Percentiles rank a stretch among this genome's conserved stretches.
phyloP scores from a whole-genome alignment of 2,888 invertebrate species.

The Yponomeuta sedellus region DNA sequence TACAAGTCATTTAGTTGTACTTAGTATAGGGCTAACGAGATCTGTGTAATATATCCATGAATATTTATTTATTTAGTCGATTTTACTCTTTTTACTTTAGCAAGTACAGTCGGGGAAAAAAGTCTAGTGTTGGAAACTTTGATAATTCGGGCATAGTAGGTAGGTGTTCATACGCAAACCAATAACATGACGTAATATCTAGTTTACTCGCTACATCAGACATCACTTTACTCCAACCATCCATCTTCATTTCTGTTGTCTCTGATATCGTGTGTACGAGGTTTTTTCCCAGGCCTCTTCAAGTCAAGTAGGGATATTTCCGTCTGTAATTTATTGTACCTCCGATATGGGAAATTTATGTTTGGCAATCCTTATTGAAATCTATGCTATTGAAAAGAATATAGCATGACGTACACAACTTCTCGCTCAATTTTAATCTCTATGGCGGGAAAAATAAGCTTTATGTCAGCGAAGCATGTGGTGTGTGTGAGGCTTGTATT shows the following conservation, averaged over 20 bases:
- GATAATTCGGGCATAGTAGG: too few relatives aligned
- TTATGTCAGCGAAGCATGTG: not conserved
- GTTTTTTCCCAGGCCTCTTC: not conserved
- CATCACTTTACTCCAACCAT: conserved; percentile 1
- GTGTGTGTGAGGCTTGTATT: not conserved
- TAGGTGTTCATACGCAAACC: not conserved
- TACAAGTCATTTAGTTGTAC: too few relatives aligned
- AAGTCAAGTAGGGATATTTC: not conserved
- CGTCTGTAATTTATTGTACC: not conserved
- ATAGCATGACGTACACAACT: not conserved
- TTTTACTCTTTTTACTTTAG: too few relatives aligned
- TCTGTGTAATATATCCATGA: too few relatives aligned
- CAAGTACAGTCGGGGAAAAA: too few relatives aligned
- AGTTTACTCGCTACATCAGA: not conserved
- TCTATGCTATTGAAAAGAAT: not conserved
- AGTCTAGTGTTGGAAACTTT: too few relatives aligned
- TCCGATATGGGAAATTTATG: not conserved
- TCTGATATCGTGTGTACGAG: not conserved
- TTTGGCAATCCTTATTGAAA: conserved; percentile 1
- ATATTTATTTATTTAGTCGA: too few relatives aligned
- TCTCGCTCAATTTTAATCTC: not conserved
- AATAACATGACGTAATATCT: not conserved
- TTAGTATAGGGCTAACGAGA: too few relatives aligned
- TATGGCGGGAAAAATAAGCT: not conserved
- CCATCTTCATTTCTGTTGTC: not conserved